phyloP scores from a whole-genome alignment of 1,140 invertebrate species.

The Pristionchus pacificus region DNA sequence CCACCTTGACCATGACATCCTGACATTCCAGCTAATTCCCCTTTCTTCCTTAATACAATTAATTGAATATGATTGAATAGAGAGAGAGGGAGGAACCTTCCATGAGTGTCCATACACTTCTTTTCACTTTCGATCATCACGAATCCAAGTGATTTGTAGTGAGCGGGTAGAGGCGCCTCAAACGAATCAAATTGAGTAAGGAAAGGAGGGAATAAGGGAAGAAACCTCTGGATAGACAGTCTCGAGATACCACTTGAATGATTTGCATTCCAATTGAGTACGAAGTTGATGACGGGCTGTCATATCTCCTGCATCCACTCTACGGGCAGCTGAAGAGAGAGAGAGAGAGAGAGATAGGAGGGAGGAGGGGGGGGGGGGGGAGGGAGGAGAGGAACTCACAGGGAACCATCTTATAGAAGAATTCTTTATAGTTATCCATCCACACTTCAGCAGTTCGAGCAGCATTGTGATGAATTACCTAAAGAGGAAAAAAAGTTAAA shows the following conservation, averaged over 20 bases:
- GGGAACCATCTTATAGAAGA: slow-evolving; percentile 97
- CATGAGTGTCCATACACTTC: background rate
- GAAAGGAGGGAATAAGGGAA: background rate
- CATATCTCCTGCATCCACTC: slow-evolving; percentile 69
- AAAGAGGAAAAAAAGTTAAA: no score
- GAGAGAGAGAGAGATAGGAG: slow-evolving; percentile 85
- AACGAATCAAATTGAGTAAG: background rate
- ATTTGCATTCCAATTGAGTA: slow-evolving; percentile 82
- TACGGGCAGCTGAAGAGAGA: slow-evolving; percentile 71
- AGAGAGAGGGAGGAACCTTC: no score
- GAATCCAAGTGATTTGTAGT: slow-evolving; percentile 14
- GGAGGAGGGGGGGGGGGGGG: background rate
- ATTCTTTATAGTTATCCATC: slow-evolving; percentile 85
- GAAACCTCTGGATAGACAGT: slow-evolving; percentile 33
- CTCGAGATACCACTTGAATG: slow-evolving; percentile 88
- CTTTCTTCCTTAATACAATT: slow-evolving; percentile 86
- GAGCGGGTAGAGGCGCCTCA: slow-evolving; percentile 12
- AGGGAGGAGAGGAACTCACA: no score
- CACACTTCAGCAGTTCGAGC: slow-evolving; percentile 90
- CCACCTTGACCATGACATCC: slow-evolving; percentile 28
- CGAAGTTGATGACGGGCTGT: slow-evolving; percentile 72
- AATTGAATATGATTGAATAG: no score
- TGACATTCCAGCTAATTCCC: slow-evolving; percentile 62
- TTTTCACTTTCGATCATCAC: background rate
- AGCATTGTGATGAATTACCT: slow-evolving; percentile 84